These are phyloP conservation scores for Cryptomyrus ogoouensis DNA, from an alignment of 2,113 vertebrate genomes.

Conservation along the genomic window DNA sequence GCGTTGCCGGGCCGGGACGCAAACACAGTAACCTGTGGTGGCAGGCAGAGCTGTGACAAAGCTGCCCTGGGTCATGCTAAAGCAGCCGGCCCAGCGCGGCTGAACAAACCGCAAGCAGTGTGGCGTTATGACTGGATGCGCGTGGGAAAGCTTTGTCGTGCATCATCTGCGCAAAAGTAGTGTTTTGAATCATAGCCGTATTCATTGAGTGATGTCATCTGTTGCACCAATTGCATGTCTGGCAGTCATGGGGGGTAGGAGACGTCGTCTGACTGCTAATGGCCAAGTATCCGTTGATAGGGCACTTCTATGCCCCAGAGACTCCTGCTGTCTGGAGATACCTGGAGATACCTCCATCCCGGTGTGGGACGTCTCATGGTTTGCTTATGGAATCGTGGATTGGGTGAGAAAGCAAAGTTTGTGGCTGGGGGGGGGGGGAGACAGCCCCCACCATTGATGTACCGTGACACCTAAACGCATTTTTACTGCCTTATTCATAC, in stretches of 20 bases:
- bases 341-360: slow-evolving; percentile 29
- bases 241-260: not conserved
- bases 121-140: not conserved
- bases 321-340: slow-evolving; percentile 55
- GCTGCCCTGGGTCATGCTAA: not conserved
- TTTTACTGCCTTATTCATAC: not conserved
- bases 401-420: slow-evolving; percentile 28
- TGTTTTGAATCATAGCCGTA: not conserved
- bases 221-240: not conserved
- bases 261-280: not conserved
- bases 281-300: slow-evolving; percentile 32
- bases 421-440: not conserved
- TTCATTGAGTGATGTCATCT: not conserved
- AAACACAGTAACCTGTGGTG: not conserved
- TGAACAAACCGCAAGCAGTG: not conserved
- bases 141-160: not conserved
- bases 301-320: slow-evolving; percentile 42
- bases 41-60: not conserved
- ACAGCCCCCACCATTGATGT: not conserved
- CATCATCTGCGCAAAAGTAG: not conserved
- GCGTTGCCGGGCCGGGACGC: slow-evolving; percentile 28
- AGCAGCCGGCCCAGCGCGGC: not conserved
- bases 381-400: slow-evolving; percentile 27
- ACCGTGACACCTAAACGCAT: not conserved
- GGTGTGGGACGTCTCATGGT: slow-evolving; percentile 52